phyloP scores from a whole-genome alignment of 2,797 vertebrate genomes.

The Carcharodon carcharias region DNA sequence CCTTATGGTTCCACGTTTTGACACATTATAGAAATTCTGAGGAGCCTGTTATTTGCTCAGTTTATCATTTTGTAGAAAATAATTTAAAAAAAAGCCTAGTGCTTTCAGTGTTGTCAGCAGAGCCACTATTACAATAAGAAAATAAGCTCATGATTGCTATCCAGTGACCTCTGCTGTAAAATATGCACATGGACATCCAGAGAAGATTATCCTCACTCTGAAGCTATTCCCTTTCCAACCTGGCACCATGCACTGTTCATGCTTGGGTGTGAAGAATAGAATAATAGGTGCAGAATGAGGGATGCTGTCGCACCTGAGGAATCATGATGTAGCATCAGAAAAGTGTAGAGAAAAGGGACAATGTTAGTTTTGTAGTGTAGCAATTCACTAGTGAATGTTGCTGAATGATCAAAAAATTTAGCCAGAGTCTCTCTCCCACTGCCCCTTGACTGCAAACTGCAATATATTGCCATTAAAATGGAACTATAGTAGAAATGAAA shows the following conservation, averaged over 20 bases:
- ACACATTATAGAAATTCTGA: neutral
- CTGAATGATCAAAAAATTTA: neutral
- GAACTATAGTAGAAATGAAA: slow-evolving; percentile 13
- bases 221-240: neutral
- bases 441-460: neutral
- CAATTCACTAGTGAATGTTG: neutral
- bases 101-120: neutral
- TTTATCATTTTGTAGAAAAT: neutral
- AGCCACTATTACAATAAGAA: neutral
- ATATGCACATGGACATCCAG: neutral
- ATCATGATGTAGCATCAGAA: too few species aligned
- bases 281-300: neutral
- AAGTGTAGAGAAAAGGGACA: neutral
- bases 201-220: neutral
- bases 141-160: neutral
- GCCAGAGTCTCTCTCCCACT: neutral
- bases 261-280: neutral
- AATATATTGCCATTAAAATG: neutral
- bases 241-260: too few species aligned
- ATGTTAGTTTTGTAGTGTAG: neutral
- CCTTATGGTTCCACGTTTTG: neutral
- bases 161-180: neutral
- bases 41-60: neutral
- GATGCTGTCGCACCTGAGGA: neutral
- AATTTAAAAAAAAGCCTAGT: neutral